phyloP scores from a whole-genome alignment of 2,888 invertebrate species.

The Magallana nippona region DNA sequence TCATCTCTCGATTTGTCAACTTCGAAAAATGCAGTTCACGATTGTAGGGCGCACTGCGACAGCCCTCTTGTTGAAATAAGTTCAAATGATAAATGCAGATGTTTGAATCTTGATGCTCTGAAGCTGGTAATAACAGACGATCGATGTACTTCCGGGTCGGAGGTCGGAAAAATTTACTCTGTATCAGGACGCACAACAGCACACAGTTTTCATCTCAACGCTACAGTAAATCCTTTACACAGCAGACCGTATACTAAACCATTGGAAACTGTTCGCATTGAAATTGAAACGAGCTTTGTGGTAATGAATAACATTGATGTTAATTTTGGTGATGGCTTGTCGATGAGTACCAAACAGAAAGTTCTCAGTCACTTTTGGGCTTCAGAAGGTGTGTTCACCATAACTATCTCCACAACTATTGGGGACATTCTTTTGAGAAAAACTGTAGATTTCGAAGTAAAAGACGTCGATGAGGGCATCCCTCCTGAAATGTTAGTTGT shows the following conservation, averaged over 20 bases:
- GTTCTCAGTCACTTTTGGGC: conserved; percentile 69
- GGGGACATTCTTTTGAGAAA: conserved; percentile 58
- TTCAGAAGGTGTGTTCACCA: conserved; percentile 64
- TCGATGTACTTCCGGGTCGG: not conserved
- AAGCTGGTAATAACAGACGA: not conserved
- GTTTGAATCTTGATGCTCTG: not conserved
- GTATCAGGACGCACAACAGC: conserved; percentile 55
- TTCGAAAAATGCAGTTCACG: conserved; percentile 13
- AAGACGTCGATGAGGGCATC: conserved; percentile 68
- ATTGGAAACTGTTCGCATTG: conserved; percentile 68
- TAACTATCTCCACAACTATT: conserved; percentile 60
- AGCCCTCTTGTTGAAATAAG: conserved; percentile 4
- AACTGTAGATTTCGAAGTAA: conserved; percentile 59
- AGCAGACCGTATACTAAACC: conserved; percentile 70
- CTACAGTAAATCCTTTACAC: conserved; percentile 55
- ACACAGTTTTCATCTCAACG: conserved; percentile 54
- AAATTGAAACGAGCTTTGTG: conserved; percentile 57
- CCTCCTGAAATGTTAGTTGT: conserved; percentile 64
- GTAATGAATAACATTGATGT: conserved; percentile 63
- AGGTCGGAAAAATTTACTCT: conserved; percentile 61
- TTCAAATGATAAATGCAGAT: not conserved
- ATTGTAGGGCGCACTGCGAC: not conserved
- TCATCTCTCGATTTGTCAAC: not conserved
- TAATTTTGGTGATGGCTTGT: conserved; percentile 71
- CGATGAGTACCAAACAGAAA: conserved; percentile 50